Base-by-base conservation (phyloP, 2,113 vertebrate genomes). In the Suricata suricatta region DNA sequence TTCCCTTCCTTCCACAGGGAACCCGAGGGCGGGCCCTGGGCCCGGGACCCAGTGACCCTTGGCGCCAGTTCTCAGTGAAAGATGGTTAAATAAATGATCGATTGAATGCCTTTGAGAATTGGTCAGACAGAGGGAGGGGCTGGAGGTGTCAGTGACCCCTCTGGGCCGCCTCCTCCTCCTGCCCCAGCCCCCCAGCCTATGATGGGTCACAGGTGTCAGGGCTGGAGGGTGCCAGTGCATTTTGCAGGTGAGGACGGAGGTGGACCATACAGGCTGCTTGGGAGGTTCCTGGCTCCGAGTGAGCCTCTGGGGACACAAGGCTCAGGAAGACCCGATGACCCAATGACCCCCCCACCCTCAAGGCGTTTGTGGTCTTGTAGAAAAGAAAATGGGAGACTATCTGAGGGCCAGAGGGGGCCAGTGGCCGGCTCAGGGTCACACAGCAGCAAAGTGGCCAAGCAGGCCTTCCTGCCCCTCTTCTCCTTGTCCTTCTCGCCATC, bases 311-410 rank as follows among this genome's bases (percentile, higher is more conserved):
- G 17, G n/a, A 11, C 5, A 7, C 0, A 9, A n/a, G 82, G 14
- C 44, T 38, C n/a, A 0, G 0, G 1, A 0, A 0, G 38, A 54
- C 33, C 19, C 1, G 1, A 44, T 31, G n/a, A 47, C 44, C 44
- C 44, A 47, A 47, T 47, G 44, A 47, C 44, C 44, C 44, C 41
- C 38, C 85, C 79, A 19, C 60, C 1, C 5, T 27, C 35, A 17
- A 1, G 41, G 77, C 16, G 6, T n/a, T 47, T 15, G 0, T 23
- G 38, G 29, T 6, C 29, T 44, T 29, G 6, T 2, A 60, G 0
- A 23, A n/a, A 83, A 44, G 47, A 71, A 57, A 52, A 25, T 2
- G 7, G 66, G 50, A 7, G 35, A 25, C 5, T 29, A 38, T 4
- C 47, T 41, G 29, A 80, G 52, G 66, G 35, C 33, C 96, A 93